Evolutionary conservation across 1,140 invertebrate species (phyloP).

Genomic region (Branchinecta lindahli): DNA sequence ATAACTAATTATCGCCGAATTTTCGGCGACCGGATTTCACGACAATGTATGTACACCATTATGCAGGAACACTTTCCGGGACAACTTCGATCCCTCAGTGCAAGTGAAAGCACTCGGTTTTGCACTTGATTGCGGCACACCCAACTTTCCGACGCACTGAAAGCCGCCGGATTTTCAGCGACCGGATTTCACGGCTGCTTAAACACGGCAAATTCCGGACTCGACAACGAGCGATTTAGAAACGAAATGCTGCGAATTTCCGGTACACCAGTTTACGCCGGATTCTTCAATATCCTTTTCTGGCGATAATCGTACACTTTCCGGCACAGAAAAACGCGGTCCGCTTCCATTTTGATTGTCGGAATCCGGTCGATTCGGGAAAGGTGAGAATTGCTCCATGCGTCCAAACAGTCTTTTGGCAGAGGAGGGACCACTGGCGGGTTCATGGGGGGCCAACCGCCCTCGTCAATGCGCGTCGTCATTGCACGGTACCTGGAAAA

Average conservation of each 20-base stretch:
- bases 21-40: no score
- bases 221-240: not conserved
- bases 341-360: slow-evolving; percentile 56
- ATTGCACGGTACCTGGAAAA: not conserved
- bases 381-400: slow-evolving; percentile 31
- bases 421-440: not conserved
- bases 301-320: slow-evolving; percentile 86
- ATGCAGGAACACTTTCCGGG: no score
- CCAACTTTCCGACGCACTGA: no score
- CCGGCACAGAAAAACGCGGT: slow-evolving; percentile 83
- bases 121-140: no score
- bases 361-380: slow-evolving; percentile 41
- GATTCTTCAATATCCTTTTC: slow-evolving; percentile 39
- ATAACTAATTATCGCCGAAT: no score
- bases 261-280: slow-evolving; percentile 21
- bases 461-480: not conserved
- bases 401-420: slow-evolving; percentile 11
- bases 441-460: not conserved
- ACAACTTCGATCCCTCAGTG: no score
- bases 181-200: no score
- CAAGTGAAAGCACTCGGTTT: no score
- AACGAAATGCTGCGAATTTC: no score
- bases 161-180: no score
- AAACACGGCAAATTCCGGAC: not conserved
- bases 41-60: no score